Evolutionary conservation across 2,888 invertebrate genomes (phyloP), one percentile per base, ranked within the genome.

Genomic region (Heterodera filipjevi): DNA sequence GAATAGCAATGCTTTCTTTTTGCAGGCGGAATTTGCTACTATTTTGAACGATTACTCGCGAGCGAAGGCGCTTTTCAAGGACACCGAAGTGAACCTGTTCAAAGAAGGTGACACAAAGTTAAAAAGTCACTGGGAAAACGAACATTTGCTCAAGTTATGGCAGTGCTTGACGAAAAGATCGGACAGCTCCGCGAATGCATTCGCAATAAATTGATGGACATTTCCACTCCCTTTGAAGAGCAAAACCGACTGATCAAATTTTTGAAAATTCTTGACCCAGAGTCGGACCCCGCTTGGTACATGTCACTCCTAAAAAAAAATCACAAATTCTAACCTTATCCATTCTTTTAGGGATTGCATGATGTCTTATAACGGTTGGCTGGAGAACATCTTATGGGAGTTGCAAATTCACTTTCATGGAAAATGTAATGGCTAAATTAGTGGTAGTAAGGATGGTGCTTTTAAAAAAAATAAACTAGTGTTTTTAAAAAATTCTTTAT

Each of bases 21-120:
- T 84, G 32, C 79, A 91, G 87, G 95, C 95, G 75, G 97, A 99
- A 89, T 99, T 95, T 89, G 96, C 98, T 90, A 92, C 96, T 75
- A 95, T 99, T 33, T 95, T 99, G 80, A 99, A 96, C 89, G 99
- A 99, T 90, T 99, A 97, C 90, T 94, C 95, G 1, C 92, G 98
- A 85, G 98, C 96, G 5, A 96, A 95, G 90, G 95, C 96, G 89
- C 91, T 98, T 39, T 98, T 97, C 91, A 94, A 95, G 79, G 95
- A 95, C 90, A 95, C 83, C 22, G 86, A 89, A 72, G 85, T 89
- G 12, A 82, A 86, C 19, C 77, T 89, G 19, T 89, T 89, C 75
- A 86, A 84, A 81, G 89, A 89, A 83, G 86, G 88, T 89, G 33
- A 32, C 27, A 22, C 16, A 53, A 1, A 5, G 53, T 16, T 19